Conservation (phyloP, 1,140 invertebrate species). For the Temnothorax longispinosus region DNA sequence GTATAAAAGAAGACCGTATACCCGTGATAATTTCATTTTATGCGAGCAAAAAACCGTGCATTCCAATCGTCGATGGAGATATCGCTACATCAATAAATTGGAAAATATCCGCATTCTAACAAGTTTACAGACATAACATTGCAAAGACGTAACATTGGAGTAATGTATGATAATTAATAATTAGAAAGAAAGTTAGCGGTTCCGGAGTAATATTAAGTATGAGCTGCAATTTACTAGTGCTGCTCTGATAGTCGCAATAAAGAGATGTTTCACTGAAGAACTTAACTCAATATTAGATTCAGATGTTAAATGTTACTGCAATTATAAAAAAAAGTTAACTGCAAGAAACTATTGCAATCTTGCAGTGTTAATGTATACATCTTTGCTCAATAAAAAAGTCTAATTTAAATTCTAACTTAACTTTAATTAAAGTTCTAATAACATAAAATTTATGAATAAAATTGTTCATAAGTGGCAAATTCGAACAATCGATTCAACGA, state of each 20-base stretch:
- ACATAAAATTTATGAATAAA: neutral
- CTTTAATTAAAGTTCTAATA: neutral
- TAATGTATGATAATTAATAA: conserved; percentile 9
- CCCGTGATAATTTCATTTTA: conserved; percentile 19
- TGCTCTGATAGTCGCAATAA: conserved; percentile 9
- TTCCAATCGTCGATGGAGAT: conserved; percentile 4
- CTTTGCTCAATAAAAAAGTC: neutral
- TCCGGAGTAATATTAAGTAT: neutral
- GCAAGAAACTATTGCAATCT: neutral
- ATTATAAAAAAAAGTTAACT: neutral
- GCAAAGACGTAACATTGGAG: neutral
- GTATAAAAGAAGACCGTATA: neutral
- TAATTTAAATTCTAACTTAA: conserved; percentile 14
- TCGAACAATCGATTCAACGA: neutral
- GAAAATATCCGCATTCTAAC: conserved; percentile 36
- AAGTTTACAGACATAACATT: neutral
- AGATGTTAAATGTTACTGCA: neutral
- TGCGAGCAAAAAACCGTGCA: neutral
- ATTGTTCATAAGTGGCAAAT: neutral
- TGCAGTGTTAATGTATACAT: neutral
- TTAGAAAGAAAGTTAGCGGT: conserved; percentile 29
- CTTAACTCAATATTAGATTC: neutral
- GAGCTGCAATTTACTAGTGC: conserved; percentile 14
- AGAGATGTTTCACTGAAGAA: neutral
- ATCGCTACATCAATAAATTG: conserved; percentile 3